A percentile compares a stretch with the other conserved stretches of the same genome.
Evolutionary conservation across 2,888 invertebrate species (phyloP).

Genomic region (Rhagophthalmus giganteus): DNA sequence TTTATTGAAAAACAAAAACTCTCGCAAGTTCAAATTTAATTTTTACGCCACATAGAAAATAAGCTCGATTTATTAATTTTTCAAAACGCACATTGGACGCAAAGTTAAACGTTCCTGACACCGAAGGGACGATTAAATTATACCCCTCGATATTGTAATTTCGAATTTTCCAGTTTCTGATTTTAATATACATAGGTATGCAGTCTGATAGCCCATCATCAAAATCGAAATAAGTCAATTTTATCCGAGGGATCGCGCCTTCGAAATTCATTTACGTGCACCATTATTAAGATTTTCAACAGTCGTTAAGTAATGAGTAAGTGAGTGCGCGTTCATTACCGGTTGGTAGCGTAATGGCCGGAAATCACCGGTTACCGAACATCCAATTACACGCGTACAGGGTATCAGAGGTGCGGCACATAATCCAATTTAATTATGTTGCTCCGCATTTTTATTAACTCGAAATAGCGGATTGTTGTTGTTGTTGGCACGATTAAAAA

Average conservation of each 20-base stretch:
- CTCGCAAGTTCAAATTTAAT: too few species aligned
- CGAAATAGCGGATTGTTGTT: conserved; percentile 13
- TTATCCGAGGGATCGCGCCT: conserved; percentile 21
- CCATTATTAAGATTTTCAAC: conserved; percentile 32
- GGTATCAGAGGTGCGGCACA: conserved; percentile 34
- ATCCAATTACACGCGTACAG: conserved; percentile 38
- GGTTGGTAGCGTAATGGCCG: conserved; percentile 43
- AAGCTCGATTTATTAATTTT: too few species aligned
- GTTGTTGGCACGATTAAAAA: conserved; percentile 3
- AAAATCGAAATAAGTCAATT: conserved; percentile 7
- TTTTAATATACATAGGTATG: conserved; percentile 9
- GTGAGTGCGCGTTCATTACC: conserved; percentile 40
- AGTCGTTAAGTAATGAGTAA: conserved; percentile 37
- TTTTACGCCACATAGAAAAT: too few species aligned
- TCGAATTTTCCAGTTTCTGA: background rate
- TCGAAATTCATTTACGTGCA: conserved; percentile 25
- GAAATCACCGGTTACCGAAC: conserved; percentile 43
- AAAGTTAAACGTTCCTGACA: too few species aligned
- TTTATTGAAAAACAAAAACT: too few species aligned
- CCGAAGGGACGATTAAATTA: too few species aligned
- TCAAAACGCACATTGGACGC: too few species aligned
- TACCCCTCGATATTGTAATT: too few species aligned
- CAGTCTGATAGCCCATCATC: background rate
- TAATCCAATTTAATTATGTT: conserved; percentile 24
- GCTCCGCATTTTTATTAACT: conserved; percentile 16